Conservation (phyloP, 2,113 vertebrate genomes). For the Paralichthys olivaceus region DNA sequence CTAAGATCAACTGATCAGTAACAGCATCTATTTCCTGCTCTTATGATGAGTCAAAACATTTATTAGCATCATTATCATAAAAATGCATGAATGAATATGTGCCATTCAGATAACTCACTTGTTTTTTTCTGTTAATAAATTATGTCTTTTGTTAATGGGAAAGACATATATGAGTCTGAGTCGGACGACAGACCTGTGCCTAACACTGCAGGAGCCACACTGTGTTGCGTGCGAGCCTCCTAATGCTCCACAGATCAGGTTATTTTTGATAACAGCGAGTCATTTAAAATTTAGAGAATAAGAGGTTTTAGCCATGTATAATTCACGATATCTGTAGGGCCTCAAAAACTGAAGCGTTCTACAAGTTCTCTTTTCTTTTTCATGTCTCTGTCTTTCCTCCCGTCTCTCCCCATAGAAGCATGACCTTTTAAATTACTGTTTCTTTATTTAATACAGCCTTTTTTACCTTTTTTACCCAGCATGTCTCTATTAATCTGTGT, state of each 20-base stretch:
- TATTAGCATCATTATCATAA: neutral
- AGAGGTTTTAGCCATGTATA: slow-evolving; percentile 74
- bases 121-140: neutral
- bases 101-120: neutral
- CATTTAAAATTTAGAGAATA: slow-evolving; percentile 81
- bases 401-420: neutral
- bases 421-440: slow-evolving; percentile 17
- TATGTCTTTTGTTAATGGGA: neutral
- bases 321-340: slow-evolving; percentile 72
- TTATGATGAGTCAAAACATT: neutral
- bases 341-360: slow-evolving; percentile 59
- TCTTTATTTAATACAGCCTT: neutral
- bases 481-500: neutral
- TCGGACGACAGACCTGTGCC: neutral
- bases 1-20: neutral
- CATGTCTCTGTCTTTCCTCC: slow-evolving; percentile 9
- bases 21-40: neutral
- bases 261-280: slow-evolving; percentile 74
- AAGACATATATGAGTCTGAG: neutral
- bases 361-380: slow-evolving; percentile 43
- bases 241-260: slow-evolving; percentile 56
- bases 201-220: slow-evolving; percentile 5
- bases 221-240: slow-evolving; percentile 60
- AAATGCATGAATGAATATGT: neutral
- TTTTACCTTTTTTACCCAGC: neutral